A percentile compares a stretch with the other conserved stretches of the same genome.
phyloP scores from a whole-genome alignment of 2,888 invertebrate genomes.

The Trissoscelio sp. region DNA sequence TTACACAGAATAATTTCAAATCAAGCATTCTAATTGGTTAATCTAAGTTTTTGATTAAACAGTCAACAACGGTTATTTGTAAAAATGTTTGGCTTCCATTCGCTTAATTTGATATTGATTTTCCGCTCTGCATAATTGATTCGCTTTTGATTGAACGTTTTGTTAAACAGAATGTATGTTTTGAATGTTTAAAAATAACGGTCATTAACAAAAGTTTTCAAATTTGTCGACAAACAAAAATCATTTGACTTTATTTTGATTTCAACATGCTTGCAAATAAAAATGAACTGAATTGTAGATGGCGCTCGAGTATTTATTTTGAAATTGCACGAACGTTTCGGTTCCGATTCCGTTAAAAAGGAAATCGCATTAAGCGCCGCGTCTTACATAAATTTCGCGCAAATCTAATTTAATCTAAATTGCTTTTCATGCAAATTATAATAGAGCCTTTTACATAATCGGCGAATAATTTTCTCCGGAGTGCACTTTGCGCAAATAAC shows the following conservation, averaged over 20 bases:
- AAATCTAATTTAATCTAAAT: constrained; percentile 67
- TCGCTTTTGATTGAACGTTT: constrained; percentile 10
- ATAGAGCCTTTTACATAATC: constrained; percentile 65
- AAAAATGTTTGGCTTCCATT: constrained; percentile 5
- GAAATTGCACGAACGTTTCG: constrained; percentile 17
- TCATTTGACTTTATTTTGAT: neutral
- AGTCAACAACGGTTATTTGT: neutral
- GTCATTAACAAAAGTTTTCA: constrained; percentile 2
- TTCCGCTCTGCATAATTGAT: neutral
- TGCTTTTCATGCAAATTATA: constrained; percentile 67
- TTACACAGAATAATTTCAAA: constrained; percentile 17
- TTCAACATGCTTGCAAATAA: neutral
- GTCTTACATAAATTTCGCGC: constrained; percentile 60
- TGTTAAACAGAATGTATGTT: constrained; percentile 10
- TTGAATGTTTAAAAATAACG: constrained; percentile 11
- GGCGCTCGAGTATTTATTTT: constrained; percentile 21
- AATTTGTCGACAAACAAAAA: neutral
- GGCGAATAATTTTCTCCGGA: constrained; percentile 49
- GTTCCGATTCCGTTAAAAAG: constrained; percentile 39
- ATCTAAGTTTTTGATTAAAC: neutral
- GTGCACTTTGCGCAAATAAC: constrained; percentile 60
- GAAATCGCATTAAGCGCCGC: constrained; percentile 50
- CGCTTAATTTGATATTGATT: constrained; percentile 5
- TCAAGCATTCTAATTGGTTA: neutral
- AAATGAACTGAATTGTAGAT: constrained; percentile 3